These are phyloP conservation scores for Sipha flava DNA, from an alignment of 1,140 invertebrate genomes.

Conservation along the genomic window DNA sequence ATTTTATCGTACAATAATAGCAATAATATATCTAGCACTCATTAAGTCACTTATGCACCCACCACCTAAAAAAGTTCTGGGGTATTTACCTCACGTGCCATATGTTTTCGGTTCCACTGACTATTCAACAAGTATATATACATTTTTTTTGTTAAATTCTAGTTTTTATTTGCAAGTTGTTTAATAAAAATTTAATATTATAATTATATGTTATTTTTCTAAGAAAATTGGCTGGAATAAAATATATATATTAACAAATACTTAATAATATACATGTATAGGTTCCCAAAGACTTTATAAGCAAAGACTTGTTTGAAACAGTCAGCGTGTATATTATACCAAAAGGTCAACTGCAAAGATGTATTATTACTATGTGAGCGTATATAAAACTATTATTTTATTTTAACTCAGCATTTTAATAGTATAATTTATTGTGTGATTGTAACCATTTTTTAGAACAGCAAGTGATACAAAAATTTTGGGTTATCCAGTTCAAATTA, in stretches of 20 bases:
- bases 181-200: too few species aligned
- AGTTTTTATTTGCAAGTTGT: too few species aligned
- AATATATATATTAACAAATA: neutral
- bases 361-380: slow-evolving; percentile 82
- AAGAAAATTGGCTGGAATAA: too few species aligned
- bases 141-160: too few species aligned
- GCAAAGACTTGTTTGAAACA: slow-evolving; percentile 86
- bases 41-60: too few species aligned
- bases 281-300: slow-evolving; percentile 81
- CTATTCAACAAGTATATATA: too few species aligned
- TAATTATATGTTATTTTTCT: too few species aligned
- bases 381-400: neutral
- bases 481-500: slow-evolving; percentile 85
- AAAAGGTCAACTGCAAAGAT: slow-evolving; percentile 80
- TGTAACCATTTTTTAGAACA: slow-evolving; percentile 51
- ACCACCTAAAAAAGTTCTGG: too few species aligned
- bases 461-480: slow-evolving; percentile 77
- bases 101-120: too few species aligned
- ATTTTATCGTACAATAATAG: too few species aligned
- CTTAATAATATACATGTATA: slow-evolving; percentile 42
- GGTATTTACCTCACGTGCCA: too few species aligned
- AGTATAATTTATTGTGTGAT: neutral
- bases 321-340: slow-evolving; percentile 92
- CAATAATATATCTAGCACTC: too few species aligned
- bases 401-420: neutral